A percentile compares a stretch with the other conserved stretches of the same genome.
phyloP scores from a whole-genome alignment of 2,888 invertebrate genomes.

The Polyommatus iphigenia region DNA sequence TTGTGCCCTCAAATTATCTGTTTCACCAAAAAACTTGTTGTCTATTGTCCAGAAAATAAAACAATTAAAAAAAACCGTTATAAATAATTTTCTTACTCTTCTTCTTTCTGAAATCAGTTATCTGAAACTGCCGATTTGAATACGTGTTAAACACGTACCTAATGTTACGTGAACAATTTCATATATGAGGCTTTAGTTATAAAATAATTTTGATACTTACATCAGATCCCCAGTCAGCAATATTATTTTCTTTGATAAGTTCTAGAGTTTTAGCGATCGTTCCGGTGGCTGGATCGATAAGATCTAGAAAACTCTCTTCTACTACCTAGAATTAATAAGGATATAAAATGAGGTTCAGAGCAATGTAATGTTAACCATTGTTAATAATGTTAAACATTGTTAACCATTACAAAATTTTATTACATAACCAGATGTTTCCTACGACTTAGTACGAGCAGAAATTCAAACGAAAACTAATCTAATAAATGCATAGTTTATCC shows the following conservation, averaged over 20 bases:
- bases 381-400: background rate
- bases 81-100: too few species aligned
- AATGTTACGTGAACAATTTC: too few species aligned
- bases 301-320: slow-evolving; percentile 86
- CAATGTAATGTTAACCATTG: background rate
- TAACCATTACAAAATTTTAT: background rate
- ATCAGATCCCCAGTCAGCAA: slow-evolving; percentile 92
- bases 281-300: slow-evolving; percentile 80
- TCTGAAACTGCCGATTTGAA: too few species aligned
- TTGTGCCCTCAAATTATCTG: background rate
- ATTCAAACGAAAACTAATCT: too few species aligned
- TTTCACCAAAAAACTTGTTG: too few species aligned
- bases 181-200: background rate
- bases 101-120: too few species aligned
- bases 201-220: slow-evolving; percentile 66
- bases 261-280: slow-evolving; percentile 81
- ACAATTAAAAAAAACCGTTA: too few species aligned
- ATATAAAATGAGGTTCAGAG: background rate
- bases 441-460: too few species aligned
- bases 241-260: slow-evolving; percentile 85
- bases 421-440: background rate
- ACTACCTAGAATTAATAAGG: slow-evolving; percentile 79
- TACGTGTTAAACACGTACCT: too few species aligned
- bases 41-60: too few species aligned
- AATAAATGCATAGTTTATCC: too few species aligned